These are phyloP conservation scores for Pangasius mekongensis DNA, from an alignment of 2,797 vertebrate genomes.

Conservation along the genomic window DNA sequence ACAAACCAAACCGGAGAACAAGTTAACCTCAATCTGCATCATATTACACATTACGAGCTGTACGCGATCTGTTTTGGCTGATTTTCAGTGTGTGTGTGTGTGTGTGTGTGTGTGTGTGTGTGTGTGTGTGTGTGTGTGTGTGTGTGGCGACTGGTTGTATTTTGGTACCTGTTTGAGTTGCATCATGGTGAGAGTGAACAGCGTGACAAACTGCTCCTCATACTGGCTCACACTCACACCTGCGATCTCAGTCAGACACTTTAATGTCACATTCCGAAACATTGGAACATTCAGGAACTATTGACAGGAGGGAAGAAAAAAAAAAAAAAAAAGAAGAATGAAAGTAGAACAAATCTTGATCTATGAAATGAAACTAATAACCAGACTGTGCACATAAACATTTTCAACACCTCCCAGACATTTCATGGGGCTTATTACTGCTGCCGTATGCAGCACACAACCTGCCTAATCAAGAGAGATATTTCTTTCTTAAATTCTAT, in stretches of 20 bases:
- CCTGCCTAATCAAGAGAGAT: background rate
- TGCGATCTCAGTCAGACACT: slow-evolving; percentile 98
- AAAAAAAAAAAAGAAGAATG: background rate
- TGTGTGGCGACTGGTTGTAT: background rate
- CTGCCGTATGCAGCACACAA: background rate
- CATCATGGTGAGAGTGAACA: slow-evolving; percentile 97
- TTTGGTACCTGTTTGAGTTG: slow-evolving; percentile 92
- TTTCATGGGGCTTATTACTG: background rate
- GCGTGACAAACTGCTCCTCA: slow-evolving; percentile 95
- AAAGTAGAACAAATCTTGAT: background rate
- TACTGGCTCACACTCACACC: slow-evolving; percentile 97
- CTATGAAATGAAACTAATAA: background rate
- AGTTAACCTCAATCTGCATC: background rate
- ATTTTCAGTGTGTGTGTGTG: background rate
- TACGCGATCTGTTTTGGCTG: background rate
- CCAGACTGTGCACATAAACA: background rate
- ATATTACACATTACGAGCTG: background rate
- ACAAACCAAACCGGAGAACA: background rate
- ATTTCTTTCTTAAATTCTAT: background rate
- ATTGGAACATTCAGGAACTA: slow-evolving; percentile 98
- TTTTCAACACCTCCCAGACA: background rate
- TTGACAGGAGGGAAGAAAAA: slow-evolving; percentile 6
- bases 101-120: no score
- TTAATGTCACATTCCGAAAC: slow-evolving; percentile 97
- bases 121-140: no score